Base-by-base conservation (phyloP, 2,113 vertebrate genomes). In the Poeciliopsis retropinna region DNA sequence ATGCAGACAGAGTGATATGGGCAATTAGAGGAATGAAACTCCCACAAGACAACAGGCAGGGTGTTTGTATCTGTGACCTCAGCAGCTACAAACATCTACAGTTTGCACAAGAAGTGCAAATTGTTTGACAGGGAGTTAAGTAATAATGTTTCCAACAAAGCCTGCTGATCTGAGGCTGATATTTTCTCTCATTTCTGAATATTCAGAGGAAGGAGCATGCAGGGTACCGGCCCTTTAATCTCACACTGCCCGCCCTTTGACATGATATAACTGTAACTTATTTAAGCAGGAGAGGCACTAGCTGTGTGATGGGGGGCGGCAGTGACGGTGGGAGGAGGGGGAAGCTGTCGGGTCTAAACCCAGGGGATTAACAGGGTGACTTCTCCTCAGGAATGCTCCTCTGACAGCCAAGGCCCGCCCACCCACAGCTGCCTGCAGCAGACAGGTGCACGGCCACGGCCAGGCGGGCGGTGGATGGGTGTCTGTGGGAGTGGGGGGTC, bases 351-450 rank as follows among this genome's bases (percentile, higher is more conserved):
- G 87, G 86, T 62, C 85, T 89, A 92, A 91, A 86, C 88, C 88
- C 88, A 82, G 67, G 83, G 89, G 94, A 94, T 95, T 94, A 94
- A 92, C 75, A 29, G 94, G 92, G 92, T 93, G 93, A 93, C 92
- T 94, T 93, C 92, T 95, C 82, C 87, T 90, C 83, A 86, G 93
- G 94, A 94, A 95, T 94, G 93, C 93, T 93, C 89, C 75, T 64
- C 83, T 90, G 87, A 91, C 90, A 92, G 93, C 88, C 88, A 91
- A 92, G 89, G 67, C 90, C 91, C 94, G 68, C 92, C 92, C 91
- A 91, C 91, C 91, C 92, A 92, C 93, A 92, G 93, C 86, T 91
- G 93, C 85, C 89, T 88, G 68, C 79, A 72, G 41, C 87, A 92
- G 88, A 93, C 93, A 94, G 92, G 93, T 94, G 92, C 92, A 93